Percentiles rank a stretch among this genome's conserved stretches.
These are phyloP conservation scores for Trichechus manatus DNA, from an alignment of 2,113 vertebrate species.

Conservation along the genomic window DNA sequence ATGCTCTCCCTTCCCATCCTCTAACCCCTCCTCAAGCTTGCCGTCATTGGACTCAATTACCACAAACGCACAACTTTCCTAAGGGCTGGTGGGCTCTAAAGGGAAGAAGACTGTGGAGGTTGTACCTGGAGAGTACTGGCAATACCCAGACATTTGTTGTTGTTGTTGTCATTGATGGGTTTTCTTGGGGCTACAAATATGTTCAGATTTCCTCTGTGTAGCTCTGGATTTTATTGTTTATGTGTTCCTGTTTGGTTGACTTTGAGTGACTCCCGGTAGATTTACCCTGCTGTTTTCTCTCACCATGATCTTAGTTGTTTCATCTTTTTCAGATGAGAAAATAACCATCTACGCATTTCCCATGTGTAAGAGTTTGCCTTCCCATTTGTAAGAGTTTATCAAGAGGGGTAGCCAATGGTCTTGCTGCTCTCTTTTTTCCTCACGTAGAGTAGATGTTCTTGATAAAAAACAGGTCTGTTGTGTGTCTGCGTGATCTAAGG, in stretches of 20 bases:
- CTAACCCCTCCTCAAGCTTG: not conserved
- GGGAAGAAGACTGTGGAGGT: not conserved
- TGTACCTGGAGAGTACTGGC: not conserved
- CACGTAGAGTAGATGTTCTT: not conserved
- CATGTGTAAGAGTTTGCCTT: not conserved
- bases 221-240: not conserved
- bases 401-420: not conserved
- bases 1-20: not conserved
- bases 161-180: not conserved
- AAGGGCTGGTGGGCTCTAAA: not conserved
- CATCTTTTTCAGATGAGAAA: conserved; percentile 23
- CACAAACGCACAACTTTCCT: not conserved
- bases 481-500: not conserved
- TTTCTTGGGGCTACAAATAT: not conserved
- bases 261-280: not conserved
- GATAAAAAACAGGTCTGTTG: not conserved
- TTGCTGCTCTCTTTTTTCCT: not conserved
- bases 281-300: not conserved
- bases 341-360: not conserved
- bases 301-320: not conserved
- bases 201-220: not conserved
- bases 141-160: not conserved
- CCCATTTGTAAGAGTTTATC: not conserved
- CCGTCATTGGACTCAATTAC: not conserved
- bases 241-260: conserved; percentile 16